Evolutionary conservation across 1,140 invertebrate species (phyloP).

Genomic region (Neodiprion lecontei): DNA sequence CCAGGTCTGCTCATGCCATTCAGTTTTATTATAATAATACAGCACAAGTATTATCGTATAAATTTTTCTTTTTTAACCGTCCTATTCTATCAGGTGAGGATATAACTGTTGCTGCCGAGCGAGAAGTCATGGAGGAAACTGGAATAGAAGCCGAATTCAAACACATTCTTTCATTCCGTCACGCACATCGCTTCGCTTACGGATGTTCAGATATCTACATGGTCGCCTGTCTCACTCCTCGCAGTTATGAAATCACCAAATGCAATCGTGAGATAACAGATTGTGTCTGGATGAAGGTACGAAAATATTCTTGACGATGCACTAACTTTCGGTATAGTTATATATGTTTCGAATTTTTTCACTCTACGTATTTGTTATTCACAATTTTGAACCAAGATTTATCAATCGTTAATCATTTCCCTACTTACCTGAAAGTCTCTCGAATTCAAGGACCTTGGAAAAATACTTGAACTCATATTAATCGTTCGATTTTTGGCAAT

Average conservation of each 20-base stretch:
- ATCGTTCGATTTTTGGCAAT: slow-evolving; percentile 11
- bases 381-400: slow-evolving; percentile 20
- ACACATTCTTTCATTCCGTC: slow-evolving; percentile 79
- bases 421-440: slow-evolving; percentile 12
- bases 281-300: slow-evolving; percentile 82
- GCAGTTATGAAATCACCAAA: slow-evolving; percentile 68
- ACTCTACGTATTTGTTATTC: slow-evolving; percentile 9
- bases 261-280: slow-evolving; percentile 78
- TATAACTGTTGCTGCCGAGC: slow-evolving; percentile 75
- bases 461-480: neutral
- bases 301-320: neutral
- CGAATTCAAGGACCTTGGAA: neutral
- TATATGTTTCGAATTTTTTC: neutral
- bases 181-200: slow-evolving; percentile 75
- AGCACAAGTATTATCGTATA: neutral
- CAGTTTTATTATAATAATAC: slow-evolving; percentile 5
- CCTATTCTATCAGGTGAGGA: slow-evolving; percentile 72
- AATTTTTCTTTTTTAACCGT: neutral
- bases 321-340: slow-evolving; percentile 17
- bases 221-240: slow-evolving; percentile 75
- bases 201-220: slow-evolving; percentile 87
- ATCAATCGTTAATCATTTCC: slow-evolving; percentile 18
- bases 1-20: slow-evolving; percentile 65
- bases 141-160: slow-evolving; percentile 79
- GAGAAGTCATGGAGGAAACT: slow-evolving; percentile 92